These are phyloP conservation scores for Ischnura elegans DNA, from an alignment of 2,888 invertebrate species.

Conservation along the genomic window DNA sequence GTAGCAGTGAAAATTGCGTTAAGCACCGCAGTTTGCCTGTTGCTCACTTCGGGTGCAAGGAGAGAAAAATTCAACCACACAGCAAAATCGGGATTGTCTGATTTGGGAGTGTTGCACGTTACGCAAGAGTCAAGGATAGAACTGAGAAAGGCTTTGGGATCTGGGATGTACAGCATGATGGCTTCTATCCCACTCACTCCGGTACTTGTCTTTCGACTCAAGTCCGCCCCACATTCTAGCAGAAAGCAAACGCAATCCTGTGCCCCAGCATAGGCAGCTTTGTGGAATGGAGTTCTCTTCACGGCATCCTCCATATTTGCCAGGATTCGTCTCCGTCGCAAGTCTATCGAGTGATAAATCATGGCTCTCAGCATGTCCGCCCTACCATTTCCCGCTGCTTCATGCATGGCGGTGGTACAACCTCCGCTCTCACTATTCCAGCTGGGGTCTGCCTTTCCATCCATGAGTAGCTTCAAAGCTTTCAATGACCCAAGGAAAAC, in stretches of 20 bases:
- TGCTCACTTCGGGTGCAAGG: conserved; percentile 75
- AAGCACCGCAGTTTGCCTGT: conserved; percentile 81
- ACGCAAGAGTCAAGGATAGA: conserved; percentile 76
- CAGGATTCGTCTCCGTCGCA: conserved; percentile 72
- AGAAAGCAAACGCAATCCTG: conserved; percentile 78
- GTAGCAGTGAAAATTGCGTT: conserved; percentile 78
- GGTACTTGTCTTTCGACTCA: conserved; percentile 75
- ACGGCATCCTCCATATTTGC: conserved; percentile 77
- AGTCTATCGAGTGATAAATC: background rate
- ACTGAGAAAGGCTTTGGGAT: conserved; percentile 75
- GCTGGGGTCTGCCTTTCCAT: conserved; percentile 75
- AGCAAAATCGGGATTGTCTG: background rate
- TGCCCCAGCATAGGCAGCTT: conserved; percentile 79
- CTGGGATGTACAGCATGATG: conserved; percentile 76
- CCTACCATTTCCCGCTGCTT: conserved; percentile 18
- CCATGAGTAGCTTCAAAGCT: conserved; percentile 74
- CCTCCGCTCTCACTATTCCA: conserved; percentile 30
- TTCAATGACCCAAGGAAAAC: conserved; percentile 75
- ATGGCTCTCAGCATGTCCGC: background rate
- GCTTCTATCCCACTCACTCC: conserved; percentile 76
- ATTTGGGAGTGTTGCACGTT: conserved; percentile 72
- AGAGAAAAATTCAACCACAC: conserved; percentile 76
- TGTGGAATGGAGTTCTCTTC: conserved; percentile 80
- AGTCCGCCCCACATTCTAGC: conserved; percentile 77
- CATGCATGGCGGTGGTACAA: conserved; percentile 12